Evolutionary conservation across 1,140 invertebrate genomes (phyloP).

Genomic region (Artemia franciscana): DNA sequence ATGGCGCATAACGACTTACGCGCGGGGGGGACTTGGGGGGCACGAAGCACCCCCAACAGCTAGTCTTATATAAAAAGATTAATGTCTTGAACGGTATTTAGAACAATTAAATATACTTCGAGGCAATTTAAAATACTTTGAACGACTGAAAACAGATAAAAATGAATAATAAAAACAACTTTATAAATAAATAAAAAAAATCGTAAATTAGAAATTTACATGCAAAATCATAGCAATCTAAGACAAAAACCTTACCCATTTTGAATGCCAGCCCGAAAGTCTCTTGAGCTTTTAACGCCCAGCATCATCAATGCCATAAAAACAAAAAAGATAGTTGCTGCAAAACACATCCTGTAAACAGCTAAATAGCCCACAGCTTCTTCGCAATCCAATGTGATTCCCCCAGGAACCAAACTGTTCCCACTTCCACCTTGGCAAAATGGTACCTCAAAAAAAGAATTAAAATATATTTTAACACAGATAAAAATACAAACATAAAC

Average conservation of each 20-base stretch:
- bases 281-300: slow-evolving; percentile 71
- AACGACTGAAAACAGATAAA: too few species aligned
- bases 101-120: too few species aligned
- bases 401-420: slow-evolving; percentile 18
- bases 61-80: too few species aligned
- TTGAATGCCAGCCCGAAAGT: slow-evolving; percentile 78
- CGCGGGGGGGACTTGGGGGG: too few species aligned
- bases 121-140: too few species aligned
- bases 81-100: too few species aligned
- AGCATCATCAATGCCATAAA: slow-evolving; percentile 84
- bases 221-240: slow-evolving; percentile 7
- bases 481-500: too few species aligned
- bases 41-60: too few species aligned
- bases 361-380: slow-evolving; percentile 66
- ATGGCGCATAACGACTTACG: too few species aligned
- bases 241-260: slow-evolving; percentile 52
- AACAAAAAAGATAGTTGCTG: slow-evolving; percentile 74
- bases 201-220: too few species aligned
- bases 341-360: slow-evolving; percentile 82
- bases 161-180: neutral
- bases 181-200: too few species aligned
- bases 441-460: slow-evolving; percentile 36
- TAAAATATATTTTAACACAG: too few species aligned
- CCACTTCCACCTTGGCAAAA: slow-evolving; percentile 35
- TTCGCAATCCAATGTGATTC: slow-evolving; percentile 38